Evolutionary conservation across 2,797 vertebrate species (phyloP), one percentile per base, ranked within the genome.

Genomic region (Cichlasoma orientale): DNA sequence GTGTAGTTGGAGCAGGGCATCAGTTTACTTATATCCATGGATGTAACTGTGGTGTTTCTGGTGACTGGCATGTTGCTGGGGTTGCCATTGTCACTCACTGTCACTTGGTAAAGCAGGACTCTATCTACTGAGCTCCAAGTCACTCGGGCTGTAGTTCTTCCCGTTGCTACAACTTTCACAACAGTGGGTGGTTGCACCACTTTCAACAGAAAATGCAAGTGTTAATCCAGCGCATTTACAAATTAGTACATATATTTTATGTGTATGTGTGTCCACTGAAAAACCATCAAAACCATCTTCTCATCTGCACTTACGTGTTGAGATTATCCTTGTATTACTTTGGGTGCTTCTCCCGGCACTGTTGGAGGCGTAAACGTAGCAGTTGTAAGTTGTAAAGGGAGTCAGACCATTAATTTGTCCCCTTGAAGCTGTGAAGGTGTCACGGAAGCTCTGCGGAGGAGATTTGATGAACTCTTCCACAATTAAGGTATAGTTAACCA

Each of bases 51-150:
- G 38, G 92, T 89, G 16, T 85, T 89, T n/a, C 7, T 81, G 75
- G 88, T 56, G 27, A 92, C 31, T 1, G 82, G 73, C 3, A 27
- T 0, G 10, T 78, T 61, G 66, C 21, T 75, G 16, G 69, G 41
- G 36, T 83, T 75, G 44, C 89, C 86, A 5, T 11, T 82, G 74
- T 94, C 78, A 0, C 10, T 89, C 56, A 95, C 36, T 1, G 50
- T 88, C 61, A 97, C 93, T 79, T 91, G 92, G 79, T 96, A 97
- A 56, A 87, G 57, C 63, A 96, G 77, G n/a, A 96, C 95, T 21
- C 85, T 90, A 10, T 41, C 54, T 0, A 95, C 87, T 4, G 66
- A 0, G 8, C 55, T 21, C 96, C 96, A 97, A 3, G 79, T 83
- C 44, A 96, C 85, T 1, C 0, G 80, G 55, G 85, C 92, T 7